These are phyloP conservation scores for Lophius americanus DNA, from an alignment of 2,797 vertebrate species.

Conservation along the genomic window DNA sequence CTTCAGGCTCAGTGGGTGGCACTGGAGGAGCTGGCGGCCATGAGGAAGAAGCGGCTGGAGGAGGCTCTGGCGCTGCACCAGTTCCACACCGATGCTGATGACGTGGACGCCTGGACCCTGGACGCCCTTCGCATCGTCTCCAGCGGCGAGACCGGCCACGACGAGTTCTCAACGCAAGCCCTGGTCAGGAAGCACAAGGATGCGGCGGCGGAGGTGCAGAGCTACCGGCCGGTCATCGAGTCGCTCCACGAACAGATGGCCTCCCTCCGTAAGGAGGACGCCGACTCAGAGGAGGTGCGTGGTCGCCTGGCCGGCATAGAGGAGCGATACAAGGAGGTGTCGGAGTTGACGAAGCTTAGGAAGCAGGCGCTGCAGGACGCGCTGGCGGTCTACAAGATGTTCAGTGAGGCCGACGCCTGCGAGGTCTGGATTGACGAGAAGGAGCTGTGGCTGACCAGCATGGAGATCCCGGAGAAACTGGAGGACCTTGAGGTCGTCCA, in stretches of 20 bases:
- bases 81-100: conserved; percentile 88
- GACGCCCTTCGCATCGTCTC: conserved; percentile 94
- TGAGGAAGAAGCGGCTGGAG: conserved; percentile 85
- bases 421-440: conserved; percentile 95
- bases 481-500: conserved; percentile 93
- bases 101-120: conserved; percentile 92
- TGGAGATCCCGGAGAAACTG: conserved; percentile 91
- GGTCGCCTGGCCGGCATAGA: conserved; percentile 88
- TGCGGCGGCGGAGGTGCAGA: conserved; percentile 89
- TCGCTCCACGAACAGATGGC: conserved; percentile 88
- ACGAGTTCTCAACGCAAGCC: conserved; percentile 95
- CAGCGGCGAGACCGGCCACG: conserved; percentile 91
- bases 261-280: conserved; percentile 81
- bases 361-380: conserved; percentile 96
- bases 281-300: conserved; percentile 74
- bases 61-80: conserved; percentile 91
- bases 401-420: conserved; percentile 91
- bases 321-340: conserved; percentile 92
- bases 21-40: conserved; percentile 87
- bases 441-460: conserved; percentile 93
- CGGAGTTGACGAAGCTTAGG: conserved; percentile 87
- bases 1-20: conserved; percentile 89
- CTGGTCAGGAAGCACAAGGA: conserved; percentile 96
- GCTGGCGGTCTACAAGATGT: conserved; percentile 93
- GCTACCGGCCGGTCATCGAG: conserved; percentile 89